These are phyloP conservation scores for Centropus bengalensis DNA, from an alignment of 2,113 vertebrate species.

Conservation along the genomic window DNA sequence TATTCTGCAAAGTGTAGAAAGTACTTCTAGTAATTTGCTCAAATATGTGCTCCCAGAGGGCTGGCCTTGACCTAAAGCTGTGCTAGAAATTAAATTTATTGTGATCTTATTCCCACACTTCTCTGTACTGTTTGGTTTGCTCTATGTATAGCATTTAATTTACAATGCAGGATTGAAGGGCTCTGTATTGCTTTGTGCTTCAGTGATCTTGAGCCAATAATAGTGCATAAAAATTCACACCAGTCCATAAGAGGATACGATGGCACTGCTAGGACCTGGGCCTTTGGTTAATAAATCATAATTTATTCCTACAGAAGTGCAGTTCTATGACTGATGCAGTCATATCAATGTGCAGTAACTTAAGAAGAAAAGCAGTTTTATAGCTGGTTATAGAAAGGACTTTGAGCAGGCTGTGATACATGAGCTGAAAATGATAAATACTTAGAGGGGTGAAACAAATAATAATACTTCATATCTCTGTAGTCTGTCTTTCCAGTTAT, in stretches of 20 bases:
- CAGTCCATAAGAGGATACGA: conserved; percentile 37
- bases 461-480: not conserved
- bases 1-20: not conserved
- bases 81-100: not conserved
- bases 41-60: not conserved
- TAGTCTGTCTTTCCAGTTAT: not conserved
- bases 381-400: not conserved
- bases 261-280: conserved; percentile 13
- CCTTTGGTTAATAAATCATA: conserved; percentile 66
- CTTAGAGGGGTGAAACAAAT: not conserved
- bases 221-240: conserved; percentile 67
- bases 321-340: not conserved
- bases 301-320: conserved; percentile 37
- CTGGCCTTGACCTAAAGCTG: not conserved
- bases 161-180: conserved; percentile 15
- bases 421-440: not conserved
- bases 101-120: not conserved
- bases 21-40: not conserved
- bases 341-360: not conserved
- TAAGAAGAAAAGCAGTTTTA: not conserved
- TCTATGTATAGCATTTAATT: conserved; percentile 4
- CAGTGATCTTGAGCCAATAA: conserved; percentile 44
- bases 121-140: not conserved
- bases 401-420: not conserved
- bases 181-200: conserved; percentile 55